Evolutionary conservation across 2,888 invertebrate genomes (phyloP).

Genomic region (Lepetodrilus schrolli): DNA sequence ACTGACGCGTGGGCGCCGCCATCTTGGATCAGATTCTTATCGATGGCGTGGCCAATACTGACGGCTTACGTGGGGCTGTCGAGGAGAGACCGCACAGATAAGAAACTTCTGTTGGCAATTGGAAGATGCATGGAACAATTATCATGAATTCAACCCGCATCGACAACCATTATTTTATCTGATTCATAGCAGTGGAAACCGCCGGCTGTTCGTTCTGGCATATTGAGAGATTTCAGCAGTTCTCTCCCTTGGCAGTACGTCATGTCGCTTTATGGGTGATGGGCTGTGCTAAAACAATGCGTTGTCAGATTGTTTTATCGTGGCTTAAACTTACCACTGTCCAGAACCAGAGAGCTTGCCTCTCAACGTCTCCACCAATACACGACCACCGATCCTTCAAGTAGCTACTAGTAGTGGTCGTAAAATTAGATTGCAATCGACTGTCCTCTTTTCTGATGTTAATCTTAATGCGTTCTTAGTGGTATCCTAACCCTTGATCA

Average conservation of each 20-base stretch:
- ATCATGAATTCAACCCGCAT: constrained; percentile 2
- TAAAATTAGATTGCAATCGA: constrained; percentile 15
- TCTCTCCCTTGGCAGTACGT: no score
- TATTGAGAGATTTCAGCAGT: no score
- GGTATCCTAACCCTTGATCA: background rate
- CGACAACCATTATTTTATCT: background rate
- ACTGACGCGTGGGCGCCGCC: constrained; percentile 1
- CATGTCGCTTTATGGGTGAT: no score
- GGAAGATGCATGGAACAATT: constrained; percentile 6
- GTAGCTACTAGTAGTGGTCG: background rate
- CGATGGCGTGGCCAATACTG: constrained; percentile 5
- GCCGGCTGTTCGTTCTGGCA: background rate
- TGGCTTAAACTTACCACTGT: background rate
- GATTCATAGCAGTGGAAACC: background rate
- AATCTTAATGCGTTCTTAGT: background rate
- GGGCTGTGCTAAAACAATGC: no score
- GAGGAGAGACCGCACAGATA: background rate
- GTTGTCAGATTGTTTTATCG: no score
- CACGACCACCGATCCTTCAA: background rate
- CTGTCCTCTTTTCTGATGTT: background rate
- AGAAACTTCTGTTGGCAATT: constrained; percentile 1
- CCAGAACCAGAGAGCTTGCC: background rate
- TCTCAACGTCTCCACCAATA: background rate
- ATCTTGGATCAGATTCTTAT: constrained; percentile 4
- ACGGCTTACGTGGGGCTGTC: background rate